Conservation (phyloP, 2,797 vertebrate genomes). For the Halcyon chelicuti region DNA sequence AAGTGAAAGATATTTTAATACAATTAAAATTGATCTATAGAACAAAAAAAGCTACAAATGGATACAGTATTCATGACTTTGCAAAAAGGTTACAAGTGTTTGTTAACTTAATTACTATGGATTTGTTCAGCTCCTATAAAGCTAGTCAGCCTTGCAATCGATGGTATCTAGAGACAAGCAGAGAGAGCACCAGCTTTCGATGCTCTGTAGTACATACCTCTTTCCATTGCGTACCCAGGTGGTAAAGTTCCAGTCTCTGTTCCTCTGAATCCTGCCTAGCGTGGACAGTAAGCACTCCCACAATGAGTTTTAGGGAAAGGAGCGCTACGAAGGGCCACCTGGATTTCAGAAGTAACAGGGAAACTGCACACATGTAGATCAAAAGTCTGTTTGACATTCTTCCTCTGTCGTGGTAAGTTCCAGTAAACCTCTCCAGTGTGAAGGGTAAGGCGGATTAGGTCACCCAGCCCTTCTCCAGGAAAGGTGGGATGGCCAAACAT, state of each 20-base stretch:
- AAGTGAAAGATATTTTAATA: not conserved
- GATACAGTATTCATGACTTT: no score
- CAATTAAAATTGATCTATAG: not conserved
- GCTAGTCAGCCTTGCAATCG: not conserved
- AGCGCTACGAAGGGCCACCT: not conserved
- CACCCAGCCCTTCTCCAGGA: constrained; percentile 29
- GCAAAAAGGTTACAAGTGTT: not conserved
- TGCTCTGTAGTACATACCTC: constrained; percentile 36
- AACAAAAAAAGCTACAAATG: not conserved
- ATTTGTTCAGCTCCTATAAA: not conserved
- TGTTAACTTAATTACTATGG: not conserved
- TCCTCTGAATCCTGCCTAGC: not conserved
- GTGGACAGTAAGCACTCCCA: not conserved
- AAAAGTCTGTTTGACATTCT: not conserved
- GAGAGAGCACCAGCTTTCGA: not conserved
- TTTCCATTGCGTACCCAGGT: constrained; percentile 31
- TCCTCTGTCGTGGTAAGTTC: not conserved
- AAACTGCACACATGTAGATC: not conserved
- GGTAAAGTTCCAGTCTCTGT: not conserved
- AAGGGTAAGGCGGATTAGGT: constrained; percentile 48
- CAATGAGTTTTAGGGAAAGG: not conserved
- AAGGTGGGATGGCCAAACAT: constrained; percentile 46
- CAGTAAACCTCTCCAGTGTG: constrained; percentile 16
- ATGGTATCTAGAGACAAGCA: not conserved
- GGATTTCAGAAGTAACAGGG: not conserved